Evolutionary conservation across 2,888 invertebrate genomes (phyloP).

Genomic region (Teleiodes luculella): DNA sequence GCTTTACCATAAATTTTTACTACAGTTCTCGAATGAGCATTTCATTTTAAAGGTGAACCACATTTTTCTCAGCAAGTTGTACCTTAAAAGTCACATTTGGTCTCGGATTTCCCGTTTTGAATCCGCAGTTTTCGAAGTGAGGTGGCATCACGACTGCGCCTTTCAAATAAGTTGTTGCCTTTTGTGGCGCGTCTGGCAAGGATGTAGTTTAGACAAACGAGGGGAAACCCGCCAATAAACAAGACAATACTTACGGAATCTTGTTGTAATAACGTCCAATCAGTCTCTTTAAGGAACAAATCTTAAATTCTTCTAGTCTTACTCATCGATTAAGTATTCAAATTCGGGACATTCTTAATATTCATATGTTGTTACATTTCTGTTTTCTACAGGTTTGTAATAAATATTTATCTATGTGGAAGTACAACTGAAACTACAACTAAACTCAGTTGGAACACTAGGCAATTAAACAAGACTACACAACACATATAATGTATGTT

Average conservation of each 20-base stretch:
- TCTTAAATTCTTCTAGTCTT: neutral
- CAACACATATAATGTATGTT: neutral
- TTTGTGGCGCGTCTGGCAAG: slow-evolving; percentile 49
- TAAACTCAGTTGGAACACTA: too few species aligned
- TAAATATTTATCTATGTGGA: neutral
- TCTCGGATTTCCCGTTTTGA: slow-evolving; percentile 56
- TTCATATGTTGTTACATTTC: too few species aligned
- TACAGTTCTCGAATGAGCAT: too few species aligned
- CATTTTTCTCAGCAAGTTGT: too few species aligned
- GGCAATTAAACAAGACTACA: neutral
- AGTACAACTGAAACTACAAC: neutral
- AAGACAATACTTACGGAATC: slow-evolving; percentile 3
- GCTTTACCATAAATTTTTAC: too few species aligned
- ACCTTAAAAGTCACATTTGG: slow-evolving; percentile 19
- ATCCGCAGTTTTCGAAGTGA: slow-evolving; percentile 49
- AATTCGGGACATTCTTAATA: too few species aligned
- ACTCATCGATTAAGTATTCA: neutral
- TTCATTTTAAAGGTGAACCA: too few species aligned
- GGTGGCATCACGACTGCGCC: slow-evolving; percentile 68
- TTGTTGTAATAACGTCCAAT: neutral
- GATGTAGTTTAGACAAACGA: slow-evolving; percentile 35
- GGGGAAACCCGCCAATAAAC: slow-evolving; percentile 67
- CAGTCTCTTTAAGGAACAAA: neutral
- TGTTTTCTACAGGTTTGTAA: too few species aligned
- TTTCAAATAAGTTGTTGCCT: slow-evolving; percentile 65